Percentiles rank a stretch among this genome's conserved stretches.
phyloP scores from a whole-genome alignment of 2,113 vertebrate genomes.

The Thomomys bottae region DNA sequence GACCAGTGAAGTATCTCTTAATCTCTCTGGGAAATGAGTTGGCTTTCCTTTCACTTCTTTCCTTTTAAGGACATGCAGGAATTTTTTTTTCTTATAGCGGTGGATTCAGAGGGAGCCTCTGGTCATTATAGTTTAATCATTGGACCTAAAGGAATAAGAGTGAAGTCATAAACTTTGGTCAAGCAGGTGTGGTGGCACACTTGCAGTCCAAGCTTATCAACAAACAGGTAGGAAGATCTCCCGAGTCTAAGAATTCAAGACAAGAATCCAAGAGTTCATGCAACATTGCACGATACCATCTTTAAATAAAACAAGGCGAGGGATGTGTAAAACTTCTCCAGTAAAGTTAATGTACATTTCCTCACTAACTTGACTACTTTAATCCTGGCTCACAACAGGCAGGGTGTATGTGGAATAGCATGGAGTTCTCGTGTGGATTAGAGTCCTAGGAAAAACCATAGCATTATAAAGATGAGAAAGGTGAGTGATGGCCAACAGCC shows the following conservation, averaged over 20 bases:
- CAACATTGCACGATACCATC: neutral
- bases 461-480: neutral
- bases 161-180: conserved; percentile 14
- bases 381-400: neutral
- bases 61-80: conserved; percentile 12
- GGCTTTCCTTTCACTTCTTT: conserved; percentile 21
- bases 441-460: neutral
- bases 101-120: neutral
- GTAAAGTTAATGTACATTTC: conserved; percentile 21
- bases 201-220: neutral
- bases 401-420: neutral
- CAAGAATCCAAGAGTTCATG: too few relatives aligned
- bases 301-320: too few relatives aligned
- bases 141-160: neutral
- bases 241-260: neutral
- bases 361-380: neutral
- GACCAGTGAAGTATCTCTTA: neutral
- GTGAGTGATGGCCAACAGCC: neutral
- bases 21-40: neutral
- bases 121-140: neutral
- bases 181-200: neutral
- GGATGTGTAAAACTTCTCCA: neutral
- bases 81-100: neutral
- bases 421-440: neutral
- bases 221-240: neutral